Evolutionary conservation across 2,888 invertebrate species (phyloP).

Genomic region (Apodemia duryi): DNA sequence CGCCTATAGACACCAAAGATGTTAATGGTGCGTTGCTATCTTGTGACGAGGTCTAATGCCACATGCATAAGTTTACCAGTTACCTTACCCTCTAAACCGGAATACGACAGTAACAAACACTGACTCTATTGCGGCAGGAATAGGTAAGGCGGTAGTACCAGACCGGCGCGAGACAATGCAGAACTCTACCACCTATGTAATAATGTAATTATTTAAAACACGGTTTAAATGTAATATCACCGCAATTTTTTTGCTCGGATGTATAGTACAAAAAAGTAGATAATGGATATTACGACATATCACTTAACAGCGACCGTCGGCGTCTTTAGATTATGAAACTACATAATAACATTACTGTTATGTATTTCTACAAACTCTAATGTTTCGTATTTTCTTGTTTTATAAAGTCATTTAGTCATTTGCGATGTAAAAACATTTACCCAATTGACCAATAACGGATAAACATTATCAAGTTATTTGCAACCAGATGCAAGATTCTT

Average conservation of each 20-base stretch:
- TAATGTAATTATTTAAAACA: too few species aligned
- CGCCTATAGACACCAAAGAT: too few species aligned
- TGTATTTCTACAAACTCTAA: slow-evolving; percentile 8
- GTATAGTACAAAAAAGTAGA: slow-evolving; percentile 4
- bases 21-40: too few species aligned
- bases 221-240: too few species aligned
- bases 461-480: background rate
- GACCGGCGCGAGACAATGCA: too few species aligned
- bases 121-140: too few species aligned
- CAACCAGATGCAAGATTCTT: background rate
- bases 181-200: too few species aligned
- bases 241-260: background rate
- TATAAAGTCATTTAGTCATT: background rate
- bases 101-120: too few species aligned
- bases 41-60: too few species aligned
- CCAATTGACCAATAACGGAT: background rate
- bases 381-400: background rate
- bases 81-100: too few species aligned
- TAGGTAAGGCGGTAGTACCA: too few species aligned
- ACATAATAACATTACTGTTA: slow-evolving; percentile 9
- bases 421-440: background rate
- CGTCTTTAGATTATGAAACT: slow-evolving; percentile 9
- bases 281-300: slow-evolving; percentile 8
- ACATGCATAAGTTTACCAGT: too few species aligned
- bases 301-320: slow-evolving; percentile 1